A percentile compares a stretch with the other conserved stretches of the same genome.
Evolutionary conservation across 2,888 invertebrate genomes (phyloP).

Genomic region (Amorpha juglandis): DNA sequence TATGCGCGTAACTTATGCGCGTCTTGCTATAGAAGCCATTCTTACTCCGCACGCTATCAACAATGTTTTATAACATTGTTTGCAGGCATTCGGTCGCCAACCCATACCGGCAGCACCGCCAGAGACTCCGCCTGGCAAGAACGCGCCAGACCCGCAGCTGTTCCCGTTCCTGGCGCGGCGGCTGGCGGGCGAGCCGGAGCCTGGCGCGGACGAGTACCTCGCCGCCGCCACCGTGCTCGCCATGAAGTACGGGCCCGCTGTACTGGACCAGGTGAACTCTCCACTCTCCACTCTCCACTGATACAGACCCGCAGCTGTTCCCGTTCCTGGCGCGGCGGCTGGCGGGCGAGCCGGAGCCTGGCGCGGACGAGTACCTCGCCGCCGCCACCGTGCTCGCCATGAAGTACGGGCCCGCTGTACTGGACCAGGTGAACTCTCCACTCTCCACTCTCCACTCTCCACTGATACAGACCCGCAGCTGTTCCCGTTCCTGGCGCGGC

Average conservation of each 20-base stretch:
- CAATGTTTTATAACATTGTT: background rate
- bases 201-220: slow-evolving; percentile 89
- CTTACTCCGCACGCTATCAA: no score
- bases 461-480: slow-evolving; percentile 86
- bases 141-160: slow-evolving; percentile 88
- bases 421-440: slow-evolving; percentile 64
- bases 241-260: slow-evolving; percentile 92
- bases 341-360: slow-evolving; percentile 43
- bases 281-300: background rate
- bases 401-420: slow-evolving; percentile 91
- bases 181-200: slow-evolving; percentile 77
- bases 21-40: no score
- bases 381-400: slow-evolving; percentile 91
- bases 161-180: slow-evolving; percentile 93
- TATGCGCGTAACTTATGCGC: no score
- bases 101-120: slow-evolving; percentile 86
- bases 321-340: slow-evolving; percentile 65
- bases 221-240: slow-evolving; percentile 95
- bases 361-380: slow-evolving; percentile 41
- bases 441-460: no score
- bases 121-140: slow-evolving; percentile 56
- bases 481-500: slow-evolving; percentile 82
- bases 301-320: slow-evolving; percentile 89
- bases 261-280: slow-evolving; percentile 73
- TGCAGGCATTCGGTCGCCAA: slow-evolving; percentile 93